A percentile compares a stretch with the other conserved stretches of the same genome.
Evolutionary conservation across 1,140 invertebrate genomes (phyloP).

Genomic region (Pachyrhynchus sulphureomaculatus): DNA sequence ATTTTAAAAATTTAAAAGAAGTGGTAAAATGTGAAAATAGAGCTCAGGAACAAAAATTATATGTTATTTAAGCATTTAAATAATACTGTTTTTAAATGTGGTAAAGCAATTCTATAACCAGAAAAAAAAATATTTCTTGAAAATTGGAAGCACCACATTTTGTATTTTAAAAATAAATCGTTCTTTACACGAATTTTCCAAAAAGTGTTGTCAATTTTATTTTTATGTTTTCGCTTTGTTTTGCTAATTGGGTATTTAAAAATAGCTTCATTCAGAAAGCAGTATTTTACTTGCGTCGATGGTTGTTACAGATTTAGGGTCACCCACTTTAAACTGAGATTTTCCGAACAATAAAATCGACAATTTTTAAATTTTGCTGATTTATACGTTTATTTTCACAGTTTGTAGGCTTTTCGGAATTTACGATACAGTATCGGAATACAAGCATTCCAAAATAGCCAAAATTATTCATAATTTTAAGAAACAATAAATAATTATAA

Average conservation of each 20-base stretch:
- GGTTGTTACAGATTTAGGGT: not conserved
- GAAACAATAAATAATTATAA: too few relatives aligned
- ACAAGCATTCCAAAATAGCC: too few relatives aligned
- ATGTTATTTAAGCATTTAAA: too few relatives aligned
- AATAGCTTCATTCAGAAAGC: not conserved
- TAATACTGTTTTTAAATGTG: too few relatives aligned
- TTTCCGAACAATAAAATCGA: not conserved
- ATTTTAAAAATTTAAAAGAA: too few relatives aligned
- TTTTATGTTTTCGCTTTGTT: not conserved
- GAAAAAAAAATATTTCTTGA: too few relatives aligned
- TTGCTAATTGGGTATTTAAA: not conserved
- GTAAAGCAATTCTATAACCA: too few relatives aligned
- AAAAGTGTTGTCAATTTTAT: conserved; percentile 1
- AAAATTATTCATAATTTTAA: too few relatives aligned
- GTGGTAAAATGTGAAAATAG: too few relatives aligned
- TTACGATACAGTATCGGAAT: too few relatives aligned
- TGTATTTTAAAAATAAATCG: not conserved
- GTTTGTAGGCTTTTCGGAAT: too few relatives aligned
- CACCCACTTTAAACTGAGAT: not conserved
- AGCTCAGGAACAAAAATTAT: too few relatives aligned
- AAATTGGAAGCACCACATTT: not conserved
- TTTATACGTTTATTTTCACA: not conserved
- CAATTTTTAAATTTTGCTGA: not conserved
- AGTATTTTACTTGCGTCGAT: not conserved
- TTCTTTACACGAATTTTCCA: not conserved